Percentiles rank a stretch among this genome's conserved stretches.
These are phyloP conservation scores for Protobothrops flavoviridis DNA, from an alignment of 2,113 vertebrate genomes.

Conservation along the genomic window DNA sequence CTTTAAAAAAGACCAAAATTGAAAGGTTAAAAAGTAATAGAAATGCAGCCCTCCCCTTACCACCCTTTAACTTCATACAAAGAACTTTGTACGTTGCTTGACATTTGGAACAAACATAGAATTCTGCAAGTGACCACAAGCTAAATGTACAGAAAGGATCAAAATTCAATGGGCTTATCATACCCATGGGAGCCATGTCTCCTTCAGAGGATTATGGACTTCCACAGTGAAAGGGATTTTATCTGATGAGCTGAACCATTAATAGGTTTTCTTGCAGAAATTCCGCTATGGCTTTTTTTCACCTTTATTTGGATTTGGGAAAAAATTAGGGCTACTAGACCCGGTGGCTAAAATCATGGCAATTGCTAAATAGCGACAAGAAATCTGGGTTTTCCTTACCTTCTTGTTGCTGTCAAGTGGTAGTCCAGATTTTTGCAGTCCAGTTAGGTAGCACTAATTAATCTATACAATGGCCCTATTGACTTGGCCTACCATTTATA, in stretches of 20 bases:
- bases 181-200: not conserved
- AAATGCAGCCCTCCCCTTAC: not conserved
- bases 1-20: constrained; percentile 33
- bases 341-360: not conserved
- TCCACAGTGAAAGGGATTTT: not conserved
- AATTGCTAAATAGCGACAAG: not conserved
- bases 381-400: not conserved
- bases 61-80: not conserved
- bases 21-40: constrained; percentile 44
- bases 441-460: not conserved
- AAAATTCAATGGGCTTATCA: constrained; percentile 23
- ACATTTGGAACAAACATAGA: constrained; percentile 43
- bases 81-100: constrained; percentile 30
- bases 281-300: not conserved
- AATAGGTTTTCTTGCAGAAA: not conserved
- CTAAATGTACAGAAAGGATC: constrained; percentile 13
- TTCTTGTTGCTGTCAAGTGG: not conserved
- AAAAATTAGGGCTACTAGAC: not conserved
- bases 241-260: not conserved
- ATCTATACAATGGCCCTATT: not conserved
- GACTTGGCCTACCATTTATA: not conserved
- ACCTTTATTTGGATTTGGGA: not conserved
- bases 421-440: not conserved
- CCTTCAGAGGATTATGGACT: not conserved
- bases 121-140: not conserved